Evolutionary conservation across 2,797 vertebrate genomes (phyloP).

Genomic region (Percopsis omiscomaycus): DNA sequence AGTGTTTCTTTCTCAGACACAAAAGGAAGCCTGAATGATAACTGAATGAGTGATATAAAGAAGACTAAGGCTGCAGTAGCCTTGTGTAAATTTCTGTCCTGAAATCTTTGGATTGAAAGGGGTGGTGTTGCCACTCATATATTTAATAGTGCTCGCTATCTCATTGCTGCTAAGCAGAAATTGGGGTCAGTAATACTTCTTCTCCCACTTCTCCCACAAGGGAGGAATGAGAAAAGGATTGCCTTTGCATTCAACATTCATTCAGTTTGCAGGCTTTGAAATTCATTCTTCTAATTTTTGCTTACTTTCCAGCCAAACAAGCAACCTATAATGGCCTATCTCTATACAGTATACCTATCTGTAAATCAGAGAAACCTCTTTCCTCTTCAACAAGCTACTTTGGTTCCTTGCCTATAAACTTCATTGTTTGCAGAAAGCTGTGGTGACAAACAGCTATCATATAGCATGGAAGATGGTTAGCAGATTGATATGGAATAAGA

Average conservation of each 20-base stretch:
- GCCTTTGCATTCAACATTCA: not conserved
- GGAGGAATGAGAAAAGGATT: conserved; percentile 3
- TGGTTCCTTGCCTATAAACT: too few species aligned
- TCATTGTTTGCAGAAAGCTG: too few species aligned
- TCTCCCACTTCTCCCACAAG: conserved; percentile 61
- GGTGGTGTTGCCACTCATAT: not conserved
- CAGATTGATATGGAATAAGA: too few species aligned
- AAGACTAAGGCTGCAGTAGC: too few species aligned
- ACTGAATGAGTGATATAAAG: too few species aligned
- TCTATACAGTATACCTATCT: not conserved
- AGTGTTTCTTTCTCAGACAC: too few species aligned
- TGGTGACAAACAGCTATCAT: too few species aligned
- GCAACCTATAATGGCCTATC: not conserved
- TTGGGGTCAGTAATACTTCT: conserved; percentile 78
- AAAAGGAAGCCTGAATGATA: too few species aligned
- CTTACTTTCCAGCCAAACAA: not conserved
- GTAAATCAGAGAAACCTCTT: too few species aligned
- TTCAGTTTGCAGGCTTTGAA: not conserved
- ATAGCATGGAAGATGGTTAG: too few species aligned
- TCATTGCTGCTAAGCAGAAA: conserved; percentile 64
- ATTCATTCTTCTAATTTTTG: not conserved
- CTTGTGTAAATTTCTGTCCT: not conserved
- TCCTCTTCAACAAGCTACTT: too few species aligned
- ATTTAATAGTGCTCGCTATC: not conserved
- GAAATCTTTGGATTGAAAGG: not conserved